Evolutionary conservation across 1,140 invertebrate genomes (phyloP), one percentile per base, ranked within the genome.

Genomic region (Aphelenchoides avenae): DNA sequence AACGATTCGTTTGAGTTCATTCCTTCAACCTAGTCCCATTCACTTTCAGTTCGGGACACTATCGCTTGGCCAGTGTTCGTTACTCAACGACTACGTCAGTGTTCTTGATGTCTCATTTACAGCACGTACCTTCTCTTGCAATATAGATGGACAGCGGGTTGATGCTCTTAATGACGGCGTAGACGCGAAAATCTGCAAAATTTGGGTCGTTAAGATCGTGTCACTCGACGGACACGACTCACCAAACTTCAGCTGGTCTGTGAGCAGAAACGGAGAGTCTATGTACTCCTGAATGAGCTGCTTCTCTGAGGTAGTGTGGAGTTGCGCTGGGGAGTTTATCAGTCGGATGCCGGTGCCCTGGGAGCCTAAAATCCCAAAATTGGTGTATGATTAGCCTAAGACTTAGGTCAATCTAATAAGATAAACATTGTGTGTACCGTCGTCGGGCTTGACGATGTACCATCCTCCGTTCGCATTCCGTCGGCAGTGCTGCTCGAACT

Each of bases 311-410:
- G 47, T 43, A 26, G 60, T 53, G n/a, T 52, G 48, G 47, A 81
- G 78, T 20, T 80, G 70, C 9, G 63, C 53, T 3, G 79, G 72
- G 20, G 78, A 78, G 9, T 74, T 61, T 4, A 82, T 72, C 7
- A 82, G 56, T 57, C 81, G 81, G 39, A 82, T 82, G 9, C 81
- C 81, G 4, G 80, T 80, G 0, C 81, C 81, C 57, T 82, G 81
- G 13, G 79, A 77, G 11, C 81, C 81, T 54, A 71, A 73, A 75
- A 61, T 26, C 6, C 5, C n/a, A 15, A 48, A 13, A 50, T 52
- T 4, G 24, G 3, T 48, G 9, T 15, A 15, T n/a, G n/a, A n/a
- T n/a, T n/a, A n/a, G n/a, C n/a, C n/a, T n/a, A n/a, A n/a, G n/a
- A n/a, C n/a, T n/a, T n/a, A n/a, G n/a, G n/a, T n/a, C n/a, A n/a